phyloP scores from a whole-genome alignment of 2,888 invertebrate genomes.

The Lycocerus yunnanus region DNA sequence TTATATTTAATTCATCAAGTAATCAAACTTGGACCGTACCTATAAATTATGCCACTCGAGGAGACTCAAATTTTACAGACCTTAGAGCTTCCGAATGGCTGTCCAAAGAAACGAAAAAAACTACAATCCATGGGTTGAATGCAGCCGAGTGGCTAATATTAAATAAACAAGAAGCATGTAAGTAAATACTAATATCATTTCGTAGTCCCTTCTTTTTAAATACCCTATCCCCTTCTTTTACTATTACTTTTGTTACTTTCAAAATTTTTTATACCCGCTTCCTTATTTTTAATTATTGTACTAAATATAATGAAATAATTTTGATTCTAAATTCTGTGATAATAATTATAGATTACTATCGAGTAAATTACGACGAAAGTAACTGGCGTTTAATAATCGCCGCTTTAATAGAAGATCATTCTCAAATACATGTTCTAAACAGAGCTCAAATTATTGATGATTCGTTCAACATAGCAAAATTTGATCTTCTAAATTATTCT shows the following conservation, averaged over 20 bases:
- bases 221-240: too few relatives aligned
- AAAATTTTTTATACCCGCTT: too few relatives aligned
- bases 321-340: too few relatives aligned
- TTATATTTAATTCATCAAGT: neutral
- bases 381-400: slow-evolving; percentile 72
- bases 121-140: too few relatives aligned
- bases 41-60: slow-evolving; percentile 39
- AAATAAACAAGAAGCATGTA: slow-evolving; percentile 64
- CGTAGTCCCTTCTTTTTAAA: too few relatives aligned
- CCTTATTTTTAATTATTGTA: too few relatives aligned
- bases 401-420: slow-evolving; percentile 55
- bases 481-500: slow-evolving; percentile 61
- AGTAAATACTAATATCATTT: too few relatives aligned
- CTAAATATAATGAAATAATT: too few relatives aligned
- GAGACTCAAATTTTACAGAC: slow-evolving; percentile 53
- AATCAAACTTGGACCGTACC: slow-evolving; percentile 44
- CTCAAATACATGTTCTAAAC: slow-evolving; percentile 63
- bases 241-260: too few relatives aligned
- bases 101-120: slow-evolving; percentile 40
- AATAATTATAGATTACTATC: slow-evolving; percentile 72
- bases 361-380: slow-evolving; percentile 75
- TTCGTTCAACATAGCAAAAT: slow-evolving; percentile 64
- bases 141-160: slow-evolving; percentile 63
- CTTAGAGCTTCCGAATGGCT: slow-evolving; percentile 60
- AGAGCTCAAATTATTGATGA: slow-evolving; percentile 79